A percentile compares a stretch with the other conserved stretches of the same genome.
These are phyloP conservation scores for Agrochola litura DNA, from an alignment of 2,888 invertebrate species.

Conservation along the genomic window DNA sequence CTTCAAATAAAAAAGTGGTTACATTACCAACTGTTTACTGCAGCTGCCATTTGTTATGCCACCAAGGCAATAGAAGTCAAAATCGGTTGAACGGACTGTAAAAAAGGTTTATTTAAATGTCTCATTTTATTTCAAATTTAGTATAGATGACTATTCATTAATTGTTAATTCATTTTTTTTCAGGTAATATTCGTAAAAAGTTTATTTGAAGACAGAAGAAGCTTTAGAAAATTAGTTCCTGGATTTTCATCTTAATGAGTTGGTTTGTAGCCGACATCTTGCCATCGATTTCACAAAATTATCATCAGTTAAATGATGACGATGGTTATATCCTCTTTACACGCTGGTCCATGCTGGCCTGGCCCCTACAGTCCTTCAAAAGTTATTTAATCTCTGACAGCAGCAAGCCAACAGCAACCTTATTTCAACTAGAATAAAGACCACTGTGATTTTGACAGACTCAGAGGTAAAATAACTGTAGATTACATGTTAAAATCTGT, in stretches of 20 bases:
- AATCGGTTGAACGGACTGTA: no score
- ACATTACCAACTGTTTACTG: no score
- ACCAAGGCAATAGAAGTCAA: no score
- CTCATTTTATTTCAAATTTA: no score
- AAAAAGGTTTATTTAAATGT: no score
- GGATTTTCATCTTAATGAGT: conserved; percentile 72
- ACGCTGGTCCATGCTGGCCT: conserved; percentile 1
- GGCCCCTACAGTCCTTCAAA: neutral
- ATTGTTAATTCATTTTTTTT: conserved; percentile 40
- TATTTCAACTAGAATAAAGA: neutral
- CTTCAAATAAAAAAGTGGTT: no score
- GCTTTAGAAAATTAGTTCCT: conserved; percentile 74
- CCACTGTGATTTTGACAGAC: neutral
- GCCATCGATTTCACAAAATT: conserved; percentile 10
- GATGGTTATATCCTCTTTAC: neutral
- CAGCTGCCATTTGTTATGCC: no score
- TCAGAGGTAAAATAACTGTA: neutral
- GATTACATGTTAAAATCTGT: no score
- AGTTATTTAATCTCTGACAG: neutral
- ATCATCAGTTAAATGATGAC: neutral
- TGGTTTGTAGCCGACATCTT: conserved; percentile 24
- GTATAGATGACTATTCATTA: no score
- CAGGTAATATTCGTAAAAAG: conserved; percentile 95
- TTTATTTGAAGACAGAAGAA: conserved; percentile 92
- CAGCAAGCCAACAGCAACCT: neutral